Evolutionary conservation across 2,113 vertebrate genomes (phyloP), one percentile per base, ranked within the genome.

Genomic region (Agapornis roseicollis): DNA sequence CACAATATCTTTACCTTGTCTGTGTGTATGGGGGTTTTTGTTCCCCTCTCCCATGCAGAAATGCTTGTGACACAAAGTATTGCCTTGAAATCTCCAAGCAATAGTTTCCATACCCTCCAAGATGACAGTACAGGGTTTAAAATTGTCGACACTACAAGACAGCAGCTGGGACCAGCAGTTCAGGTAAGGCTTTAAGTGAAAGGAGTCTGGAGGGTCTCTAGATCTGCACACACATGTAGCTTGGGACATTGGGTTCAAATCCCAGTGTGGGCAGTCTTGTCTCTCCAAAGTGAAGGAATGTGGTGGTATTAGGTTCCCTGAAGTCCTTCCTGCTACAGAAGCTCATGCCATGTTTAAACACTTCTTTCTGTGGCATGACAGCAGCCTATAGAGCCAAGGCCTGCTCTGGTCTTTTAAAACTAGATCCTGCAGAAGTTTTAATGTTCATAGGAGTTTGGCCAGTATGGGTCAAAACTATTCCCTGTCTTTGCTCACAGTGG

Each of bases 121-220:
- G 80, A 79, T 31, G 25, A 27, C 41, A 76, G 25, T 41, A 35
- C 33, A 1, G 3, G 50, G 10, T 68, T 69, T 39, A 69, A 90
- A 73, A 60, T 1, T 85, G 56, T 73, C 63, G 76, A 10, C 29
- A 14, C 39, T 85, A 46, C 46, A 81, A 63, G 70, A 33, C 78
- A 53, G 64, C 89, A 84, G 25, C 60, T 85, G 60, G 53, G 41
- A 77, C 31, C 71, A 93, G 82, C 44, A 89, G 24, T 81, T 94
- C 92, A 88, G 91, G 96, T 97, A 92, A 84, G 61, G 31, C 35
- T 94, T 84, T 80, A 66, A 39, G 60, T 52, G 35, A 28, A 78
- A 52, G 17, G 20, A 28, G 19, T n/a, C 13, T 41, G 27, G 60
- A 60, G 60, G 52, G 29, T 11, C 73, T 37, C 68, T 82, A n/a